Conservation (phyloP, 1,140 invertebrate species). For the Chrysomallon squamiferum region DNA sequence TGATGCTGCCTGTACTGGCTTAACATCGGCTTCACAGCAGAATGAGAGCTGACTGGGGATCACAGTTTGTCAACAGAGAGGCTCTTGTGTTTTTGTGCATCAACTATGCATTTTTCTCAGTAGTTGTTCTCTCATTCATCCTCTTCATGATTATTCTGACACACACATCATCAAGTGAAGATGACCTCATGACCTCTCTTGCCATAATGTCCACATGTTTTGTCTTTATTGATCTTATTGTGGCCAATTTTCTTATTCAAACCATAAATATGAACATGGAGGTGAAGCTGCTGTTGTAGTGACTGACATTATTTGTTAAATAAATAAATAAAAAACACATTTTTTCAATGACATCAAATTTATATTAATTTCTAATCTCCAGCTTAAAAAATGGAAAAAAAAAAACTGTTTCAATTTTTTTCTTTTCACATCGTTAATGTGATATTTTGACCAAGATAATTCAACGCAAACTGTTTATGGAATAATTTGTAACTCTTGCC, state of each 20-base stretch:
- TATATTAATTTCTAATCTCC: too few relatives aligned
- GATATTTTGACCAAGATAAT: too few relatives aligned
- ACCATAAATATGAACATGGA: conserved; percentile 43
- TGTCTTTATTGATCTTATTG: conserved; percentile 44
- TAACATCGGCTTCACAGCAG: too few relatives aligned
- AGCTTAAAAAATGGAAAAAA: too few relatives aligned
- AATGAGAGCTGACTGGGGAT: conserved; percentile 44
- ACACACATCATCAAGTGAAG: conserved; percentile 40
- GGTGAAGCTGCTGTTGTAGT: conserved; percentile 27
- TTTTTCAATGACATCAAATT: not conserved
- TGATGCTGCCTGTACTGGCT: too few relatives aligned
- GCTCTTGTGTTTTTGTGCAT: conserved; percentile 46
- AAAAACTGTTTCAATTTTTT: too few relatives aligned
- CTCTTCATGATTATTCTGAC: conserved; percentile 46
- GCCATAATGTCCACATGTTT: conserved; percentile 46
- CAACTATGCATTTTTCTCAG: conserved; percentile 53
- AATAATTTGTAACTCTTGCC: too few relatives aligned
- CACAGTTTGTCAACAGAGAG: conserved; percentile 44
- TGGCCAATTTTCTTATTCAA: conserved; percentile 53
- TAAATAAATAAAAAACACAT: not conserved
- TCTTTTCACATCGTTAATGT: too few relatives aligned
- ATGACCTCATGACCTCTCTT: conserved; percentile 40
- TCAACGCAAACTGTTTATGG: too few relatives aligned
- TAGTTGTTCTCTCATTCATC: conserved; percentile 45
- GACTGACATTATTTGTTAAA: not conserved